A percentile compares a stretch with the other conserved stretches of the same genome.
These are phyloP conservation scores for Platalea minor DNA, from an alignment of 2,797 vertebrate genomes.

Conservation along the genomic window DNA sequence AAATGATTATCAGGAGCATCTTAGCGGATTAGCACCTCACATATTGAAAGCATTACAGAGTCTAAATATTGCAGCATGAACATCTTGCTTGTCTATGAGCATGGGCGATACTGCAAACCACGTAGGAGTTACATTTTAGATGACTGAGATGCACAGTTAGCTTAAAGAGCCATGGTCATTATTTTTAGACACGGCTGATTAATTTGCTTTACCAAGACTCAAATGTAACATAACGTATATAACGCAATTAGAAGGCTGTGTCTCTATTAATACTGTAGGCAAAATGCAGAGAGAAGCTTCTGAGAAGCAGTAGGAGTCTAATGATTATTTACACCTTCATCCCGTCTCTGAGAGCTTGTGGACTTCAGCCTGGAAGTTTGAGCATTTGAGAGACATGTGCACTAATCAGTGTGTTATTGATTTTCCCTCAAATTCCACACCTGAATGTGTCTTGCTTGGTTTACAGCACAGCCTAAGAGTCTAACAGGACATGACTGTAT, in stretches of 20 bases:
- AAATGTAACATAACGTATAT: slow-evolving; percentile 47
- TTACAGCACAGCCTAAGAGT: background rate
- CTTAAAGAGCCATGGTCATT: slow-evolving; percentile 36
- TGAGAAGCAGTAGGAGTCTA: background rate
- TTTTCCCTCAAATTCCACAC: background rate
- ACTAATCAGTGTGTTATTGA: background rate
- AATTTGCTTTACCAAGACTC: slow-evolving; percentile 24
- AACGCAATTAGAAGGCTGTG: slow-evolving; percentile 49
- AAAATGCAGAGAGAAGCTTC: slow-evolving; percentile 3
- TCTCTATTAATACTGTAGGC: slow-evolving; percentile 8
- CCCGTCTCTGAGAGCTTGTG: background rate
- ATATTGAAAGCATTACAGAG: background rate
- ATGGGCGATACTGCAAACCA: background rate
- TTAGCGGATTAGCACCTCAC: slow-evolving; percentile 28
- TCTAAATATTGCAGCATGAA: slow-evolving; percentile 11
- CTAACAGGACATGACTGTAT: background rate
- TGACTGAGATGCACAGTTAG: background rate
- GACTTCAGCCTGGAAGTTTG: background rate
- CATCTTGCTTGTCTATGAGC: slow-evolving; percentile 29
- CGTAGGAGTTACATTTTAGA: slow-evolving; percentile 1
- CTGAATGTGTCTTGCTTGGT: background rate
- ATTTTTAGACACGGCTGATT: slow-evolving; percentile 33
- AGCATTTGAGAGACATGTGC: background rate
- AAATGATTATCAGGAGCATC: slow-evolving; percentile 32
- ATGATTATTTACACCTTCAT: background rate